Evolutionary conservation across 2,888 invertebrate genomes (phyloP), one percentile per base, ranked within the genome.

Genomic region (Calliopum simillimum): DNA sequence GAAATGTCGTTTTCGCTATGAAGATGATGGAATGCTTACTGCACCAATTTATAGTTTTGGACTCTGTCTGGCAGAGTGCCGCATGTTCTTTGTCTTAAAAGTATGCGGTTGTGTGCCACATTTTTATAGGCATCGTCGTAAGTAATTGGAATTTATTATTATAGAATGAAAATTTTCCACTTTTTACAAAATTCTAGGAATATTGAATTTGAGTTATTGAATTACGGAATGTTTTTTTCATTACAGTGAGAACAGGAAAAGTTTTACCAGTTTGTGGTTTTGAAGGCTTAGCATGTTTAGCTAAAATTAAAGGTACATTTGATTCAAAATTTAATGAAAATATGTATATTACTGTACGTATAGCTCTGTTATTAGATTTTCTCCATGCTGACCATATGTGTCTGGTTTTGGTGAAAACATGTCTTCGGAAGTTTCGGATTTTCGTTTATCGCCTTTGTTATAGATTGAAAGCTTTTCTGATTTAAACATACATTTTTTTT

Each of bases 81-180:
- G 93, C 46, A 89, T 91, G 76, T 84, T 82, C 11, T 83, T 91
- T 41, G 89, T 91, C 43, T 83, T 90, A 11, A 86, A 88, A 70
- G 85, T 89, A 65, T 94, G 94, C 80, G 88, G 88, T 0, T 94
- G 94, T 81, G 87, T 91, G 46, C 94, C 94, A 0, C 91, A 93
- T 82, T 94, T 94, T 79, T 93, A 93, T 75, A 88, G 91, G 72
- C 89, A 87, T 71, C 87, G 88, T 71, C 89, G 93, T 92, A 82
- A 85, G 85, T 76, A 65, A 3, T 49, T 8, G 8, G n/a, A n/a
- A n/a, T n/a, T n/a, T 33, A 33, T 33, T 33, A 16, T 21, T 51
- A 3, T 4, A 2, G 16, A 16, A 51, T 21, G 51, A 0, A 1
- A 19, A n/a, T 21, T 12, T 11, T 2, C 19, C 0, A 3, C 21